Base-by-base conservation (phyloP, 2,888 invertebrate species). In the Polydrusus tereticollis region DNA sequence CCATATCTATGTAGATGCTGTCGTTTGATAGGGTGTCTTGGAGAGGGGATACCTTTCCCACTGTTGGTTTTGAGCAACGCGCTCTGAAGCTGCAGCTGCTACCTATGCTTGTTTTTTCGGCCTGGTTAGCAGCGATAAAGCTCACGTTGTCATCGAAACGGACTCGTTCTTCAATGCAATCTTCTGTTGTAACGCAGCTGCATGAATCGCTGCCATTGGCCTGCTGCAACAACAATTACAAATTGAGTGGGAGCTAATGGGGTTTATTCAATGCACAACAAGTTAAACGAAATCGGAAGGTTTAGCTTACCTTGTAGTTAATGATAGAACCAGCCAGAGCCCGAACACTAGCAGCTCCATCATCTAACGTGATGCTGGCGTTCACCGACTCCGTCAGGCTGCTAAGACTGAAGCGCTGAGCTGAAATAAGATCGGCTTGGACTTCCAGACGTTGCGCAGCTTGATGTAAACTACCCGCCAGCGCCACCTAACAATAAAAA, bases 291-390 rank as follows among this genome's bases (percentile, higher is more conserved):
- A n/a, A n/a, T n/a, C n/a, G n/a, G n/a, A n/a, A n/a, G n/a, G 7
- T 29, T 7, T 5, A 29, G 4, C 29, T 70, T 77, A 90, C 90
- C 86, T 90, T 91, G 81, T 90, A 91, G 81, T 90, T 91, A 72
- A 91, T 86, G 79, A 92, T 89, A 16, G 94, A 94, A 16, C 94
- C 94, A 47, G 94, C 94, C 75, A 94, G 86, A 41, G 93, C 94
- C 78, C 91, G 88, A 0, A 92, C 93, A 47, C 93, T 93, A 18
- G 93, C 93, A 16, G 88, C 88, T 1, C 89, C 90, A 79, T 89
- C 89, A 81, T 92, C 92, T 52, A 89, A 88, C 47, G 77, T 78
- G 52, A 90, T 88, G 60, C 90, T 90, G 50, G 88, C 87, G 72
- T 89, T 89, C 16, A 88, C 88, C n/a, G 91, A 91, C 78, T 91